Evolutionary conservation across 1,140 invertebrate genomes (phyloP).

Genomic region (Pentalonia nigronervosa): DNA sequence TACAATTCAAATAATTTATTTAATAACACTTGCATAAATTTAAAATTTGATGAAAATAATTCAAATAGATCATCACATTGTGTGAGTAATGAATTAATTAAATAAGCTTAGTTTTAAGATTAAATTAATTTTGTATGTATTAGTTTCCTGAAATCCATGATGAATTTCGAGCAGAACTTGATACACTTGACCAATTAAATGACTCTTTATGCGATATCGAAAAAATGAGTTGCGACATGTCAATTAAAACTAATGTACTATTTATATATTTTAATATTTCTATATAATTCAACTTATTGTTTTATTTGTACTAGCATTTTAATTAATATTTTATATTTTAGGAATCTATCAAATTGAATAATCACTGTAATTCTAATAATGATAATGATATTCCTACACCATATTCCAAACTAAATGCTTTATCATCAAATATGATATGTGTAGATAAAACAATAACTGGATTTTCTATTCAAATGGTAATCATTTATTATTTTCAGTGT

Average conservation of each 20-base stretch:
- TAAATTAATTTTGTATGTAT: not conserved
- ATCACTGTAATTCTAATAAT: not conserved
- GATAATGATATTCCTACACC: not conserved
- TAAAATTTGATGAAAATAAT: slow-evolving; percentile 10
- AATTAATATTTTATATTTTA: not conserved
- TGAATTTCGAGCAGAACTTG: slow-evolving; percentile 41
- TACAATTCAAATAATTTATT: not conserved
- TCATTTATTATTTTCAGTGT: not conserved
- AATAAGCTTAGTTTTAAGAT: not conserved
- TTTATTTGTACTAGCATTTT: not conserved
- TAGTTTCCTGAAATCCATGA: slow-evolving; percentile 49
- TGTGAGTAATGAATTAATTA: not conserved
- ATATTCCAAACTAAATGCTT: slow-evolving; percentile 2
- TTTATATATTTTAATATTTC: not conserved
- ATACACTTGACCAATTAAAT: slow-evolving; percentile 22
- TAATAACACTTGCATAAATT: not conserved
- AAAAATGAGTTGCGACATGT: not conserved
- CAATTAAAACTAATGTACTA: slow-evolving; percentile 5
- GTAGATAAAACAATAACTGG: slow-evolving; percentile 48
- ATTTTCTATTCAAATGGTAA: slow-evolving; percentile 47
- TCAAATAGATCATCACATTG: no score
- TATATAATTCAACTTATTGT: not conserved
- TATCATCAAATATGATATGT: not conserved
- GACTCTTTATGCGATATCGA: slow-evolving; percentile 44
- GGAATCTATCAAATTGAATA: not conserved